Evolutionary conservation across 1,140 invertebrate genomes (phyloP), one percentile per base, ranked within the genome.

Genomic region (Cephus cinctus): DNA sequence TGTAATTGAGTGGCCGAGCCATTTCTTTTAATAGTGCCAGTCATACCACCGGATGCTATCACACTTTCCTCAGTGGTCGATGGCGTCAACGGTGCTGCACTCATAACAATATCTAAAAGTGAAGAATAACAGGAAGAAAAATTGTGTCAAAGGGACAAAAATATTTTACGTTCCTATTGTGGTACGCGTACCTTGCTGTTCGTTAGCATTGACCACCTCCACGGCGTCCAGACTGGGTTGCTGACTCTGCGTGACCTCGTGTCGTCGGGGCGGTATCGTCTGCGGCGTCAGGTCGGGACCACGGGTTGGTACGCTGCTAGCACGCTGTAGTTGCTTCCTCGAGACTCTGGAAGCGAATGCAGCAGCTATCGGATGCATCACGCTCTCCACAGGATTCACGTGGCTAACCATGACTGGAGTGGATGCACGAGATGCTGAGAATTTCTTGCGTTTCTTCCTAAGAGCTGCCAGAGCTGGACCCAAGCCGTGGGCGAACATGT

Each of bases 371-470:
- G 52, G 56, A 58, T 52, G 59, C 47, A 41, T 57, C 44, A 69
- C 50, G 11, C 35, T 54, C 16, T 71, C 70, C 5, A 60, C 55
- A 16, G 68, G 55, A 56, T 75, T 71, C 8, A 69, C 59, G 52
- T 75, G 71, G 40, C 66, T 67, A 45, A 74, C 69, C 31, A 79
- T 76, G 21, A 74, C 78, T 2, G 83, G 82, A 25, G 81, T 83
- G 21, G 83, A 82, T 43, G 86, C 83, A 46, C 88, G 79, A 15
- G 86, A 89, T 22, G 86, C 81, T 1, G 86, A 88, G 68, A 89
- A 90, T 59, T 88, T 89, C 69, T 89, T 89, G 30, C 87, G 81
- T 69, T 89, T 90, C 54, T 83, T 83, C 55, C 84, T 85, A 12
- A 89, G 74, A 2, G 86, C 81, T 0, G 86, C 85, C 40, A 89